Conservation (phyloP, 2,797 vertebrate species). For the Poliocrania exsul region DNA sequence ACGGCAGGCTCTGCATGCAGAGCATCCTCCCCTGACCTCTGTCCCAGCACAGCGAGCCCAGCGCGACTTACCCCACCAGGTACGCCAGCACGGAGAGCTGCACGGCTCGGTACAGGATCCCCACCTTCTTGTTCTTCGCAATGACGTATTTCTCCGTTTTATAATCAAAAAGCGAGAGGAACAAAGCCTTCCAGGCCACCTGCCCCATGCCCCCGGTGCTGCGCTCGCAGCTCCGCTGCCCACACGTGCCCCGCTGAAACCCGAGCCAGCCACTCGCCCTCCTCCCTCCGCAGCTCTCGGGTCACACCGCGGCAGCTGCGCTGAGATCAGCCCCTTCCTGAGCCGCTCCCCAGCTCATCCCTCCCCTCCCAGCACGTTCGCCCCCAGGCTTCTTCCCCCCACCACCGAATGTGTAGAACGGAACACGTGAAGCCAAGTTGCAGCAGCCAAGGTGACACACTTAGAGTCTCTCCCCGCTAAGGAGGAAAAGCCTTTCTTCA, state of each 20-base stretch:
- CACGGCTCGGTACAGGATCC: constrained; percentile 88
- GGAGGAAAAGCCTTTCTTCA: background rate
- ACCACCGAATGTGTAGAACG: accelerated
- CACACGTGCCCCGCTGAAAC: constrained; percentile 44
- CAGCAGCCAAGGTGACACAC: background rate
- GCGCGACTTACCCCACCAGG: constrained; percentile 74
- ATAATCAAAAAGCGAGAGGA: constrained; percentile 89
- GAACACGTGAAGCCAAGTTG: accelerated
- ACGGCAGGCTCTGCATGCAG: background rate
- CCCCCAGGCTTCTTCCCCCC: background rate
- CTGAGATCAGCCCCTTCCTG: background rate
- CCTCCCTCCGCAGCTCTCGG: background rate
- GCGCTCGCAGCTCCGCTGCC: constrained; percentile 20
- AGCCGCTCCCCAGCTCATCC: background rate
- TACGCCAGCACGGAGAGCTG: constrained; percentile 91
- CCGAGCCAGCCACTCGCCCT: constrained; percentile 7
- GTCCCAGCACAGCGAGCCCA: background rate
- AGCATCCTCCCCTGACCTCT: background rate
- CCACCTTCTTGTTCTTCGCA: constrained; percentile 92
- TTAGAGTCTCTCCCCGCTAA: accelerated
- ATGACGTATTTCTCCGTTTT: constrained; percentile 96
- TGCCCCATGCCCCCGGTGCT: constrained; percentile 73
- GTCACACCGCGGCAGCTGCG: background rate
- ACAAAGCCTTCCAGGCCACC: constrained; percentile 79
- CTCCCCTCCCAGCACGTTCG: background rate